Evolutionary conservation across 2,888 invertebrate genomes (phyloP), one percentile per base, ranked within the genome.

Genomic region (Sympetrum striolatum): DNA sequence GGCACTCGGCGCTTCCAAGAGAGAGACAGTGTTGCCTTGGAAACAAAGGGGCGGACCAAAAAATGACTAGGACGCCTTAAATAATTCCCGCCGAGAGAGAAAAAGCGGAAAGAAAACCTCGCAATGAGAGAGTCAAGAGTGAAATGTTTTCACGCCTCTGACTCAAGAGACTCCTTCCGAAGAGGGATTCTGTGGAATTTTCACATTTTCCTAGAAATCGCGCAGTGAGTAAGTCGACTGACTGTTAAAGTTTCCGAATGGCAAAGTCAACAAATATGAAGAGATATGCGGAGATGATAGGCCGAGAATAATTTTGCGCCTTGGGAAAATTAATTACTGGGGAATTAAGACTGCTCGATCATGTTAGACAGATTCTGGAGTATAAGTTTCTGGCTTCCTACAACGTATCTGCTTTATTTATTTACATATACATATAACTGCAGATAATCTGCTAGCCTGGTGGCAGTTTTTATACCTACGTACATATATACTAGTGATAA

Each of bases 31-130:
- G 53, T 81, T 81, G 31, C 81, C 53, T 48, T 81, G 53, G 81
- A 31, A 48, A 81, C 81, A 48, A 31, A 48, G 12, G 25, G 80
- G 35, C 15, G 31, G 31, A 31, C 81, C 48, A n/a, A 48, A 53
- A n/a, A 81, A 81, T 81, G 81, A 81, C 53, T 44, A 44, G 31
- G 48, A 53, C 81, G 53, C 81, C 81, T 81, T 81, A 22, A 53
- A 81, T 81, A 81, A 81, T 81, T 81, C 81, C 48, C 37, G 3
- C 25, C 39, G 53, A 48, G 81, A 53, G 6, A 81, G 37, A 53
- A 25, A 18, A 15, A 37, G 53, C 25, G n/a, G 53, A 81, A 81
- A 48, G 31, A 53, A 25, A 81, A 15, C 25, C 3, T 81, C 35
- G 37, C 80, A 25, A n/a, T 8, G 22, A 5, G n/a, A 5, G n/a